These are phyloP conservation scores for Diadema setosum DNA, from an alignment of 35 echinoderm and acorn worm genomes.

Conservation along the genomic window DNA sequence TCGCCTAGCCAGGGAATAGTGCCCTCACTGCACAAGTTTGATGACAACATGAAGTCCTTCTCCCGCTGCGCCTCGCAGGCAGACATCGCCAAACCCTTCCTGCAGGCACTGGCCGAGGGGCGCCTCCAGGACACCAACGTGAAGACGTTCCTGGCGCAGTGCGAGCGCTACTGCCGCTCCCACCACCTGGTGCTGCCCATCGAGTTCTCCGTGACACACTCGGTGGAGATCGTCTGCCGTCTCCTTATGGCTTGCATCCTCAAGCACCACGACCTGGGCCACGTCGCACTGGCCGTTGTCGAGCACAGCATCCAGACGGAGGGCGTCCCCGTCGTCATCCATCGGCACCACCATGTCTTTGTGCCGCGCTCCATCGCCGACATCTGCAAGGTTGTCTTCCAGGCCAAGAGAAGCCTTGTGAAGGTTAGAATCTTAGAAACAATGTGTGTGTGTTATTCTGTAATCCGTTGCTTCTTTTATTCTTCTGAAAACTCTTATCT, in stretches of 20 bases:
- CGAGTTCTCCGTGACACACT: slow-evolving; percentile 68
- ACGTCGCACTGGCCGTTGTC: slow-evolving; percentile 78
- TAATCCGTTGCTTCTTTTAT: too few relatives aligned
- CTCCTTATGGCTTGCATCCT: slow-evolving; percentile 80
- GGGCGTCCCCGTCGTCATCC: slow-evolving; percentile 26
- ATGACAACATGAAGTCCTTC: slow-evolving; percentile 81
- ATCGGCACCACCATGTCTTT: slow-evolving; percentile 36
- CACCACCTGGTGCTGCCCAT: slow-evolving; percentile 74
- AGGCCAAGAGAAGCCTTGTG: slow-evolving; percentile 75
- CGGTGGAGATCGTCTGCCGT: slow-evolving; percentile 71
- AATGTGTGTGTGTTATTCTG: too few relatives aligned
- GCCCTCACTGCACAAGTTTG: slow-evolving; percentile 35
- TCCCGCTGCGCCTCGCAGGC: slow-evolving; percentile 57
- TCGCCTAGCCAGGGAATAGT: not conserved
- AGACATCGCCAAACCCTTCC: slow-evolving; percentile 81
- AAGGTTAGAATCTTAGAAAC: too few relatives aligned
- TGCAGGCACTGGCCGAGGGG: slow-evolving; percentile 80
- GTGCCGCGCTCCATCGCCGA: slow-evolving; percentile 91
- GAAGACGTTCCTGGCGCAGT: slow-evolving; percentile 68
- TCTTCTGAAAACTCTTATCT: too few relatives aligned
- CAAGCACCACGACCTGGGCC: slow-evolving; percentile 96
- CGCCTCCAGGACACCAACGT: slow-evolving; percentile 75
- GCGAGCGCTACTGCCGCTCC: slow-evolving; percentile 84
- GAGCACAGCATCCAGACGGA: slow-evolving; percentile 91
- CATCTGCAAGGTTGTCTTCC: slow-evolving; percentile 92